Base-by-base conservation (phyloP, 30 jellyfish, hydroid and myxozoan genomes). In the Rhopilema esculentum region DNA sequence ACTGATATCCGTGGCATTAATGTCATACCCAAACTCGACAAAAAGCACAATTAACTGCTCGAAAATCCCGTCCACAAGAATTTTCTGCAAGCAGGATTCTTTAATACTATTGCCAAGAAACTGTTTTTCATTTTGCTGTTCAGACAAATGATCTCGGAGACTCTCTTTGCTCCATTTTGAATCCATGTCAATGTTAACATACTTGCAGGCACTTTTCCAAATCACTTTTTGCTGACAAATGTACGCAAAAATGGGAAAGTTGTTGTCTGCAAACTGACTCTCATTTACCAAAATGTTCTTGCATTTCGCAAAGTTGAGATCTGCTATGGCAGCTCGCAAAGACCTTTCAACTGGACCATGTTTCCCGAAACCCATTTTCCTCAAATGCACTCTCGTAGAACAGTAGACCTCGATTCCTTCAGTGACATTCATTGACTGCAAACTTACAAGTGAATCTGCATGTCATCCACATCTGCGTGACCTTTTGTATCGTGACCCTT, bases 211-310 rank as follows among this genome's bases (percentile, higher is more conserved):
- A 1, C 61, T 29, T 22, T 70, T 71, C 92, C 92, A 84, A 19
- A 76, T 1, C 0, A 68, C 81, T 33, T 84, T 70, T 49, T 84
- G 87, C 29, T 84, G 86, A 57, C 92, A 84, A 12, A 84, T 51
- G 48, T 24, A 53, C 0, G 71, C 22, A 28, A 84, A 30, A 27
- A 84, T 61, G 7, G 87, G 87, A 22, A 6, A 40, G 57, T 40
- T 40, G 9, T 12, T 40, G 57, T 40, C 12, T 40, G 57, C 57
- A 40, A 40, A 40, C 6, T 40, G 57, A 40, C 57, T 40, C 12
- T 40, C 57, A 40, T 40, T 40, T 12, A 12, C 12, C 57, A 40
- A 40, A 40, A 40, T 12, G 9, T 40, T 40, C 12, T 12, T 40
- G 57, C 57, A 40, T 40, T 40, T 40, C 57, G 57, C 6, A 40